These are phyloP conservation scores for Belonocnema kinseyi DNA, from an alignment of 1,140 invertebrate species.

Conservation along the genomic window DNA sequence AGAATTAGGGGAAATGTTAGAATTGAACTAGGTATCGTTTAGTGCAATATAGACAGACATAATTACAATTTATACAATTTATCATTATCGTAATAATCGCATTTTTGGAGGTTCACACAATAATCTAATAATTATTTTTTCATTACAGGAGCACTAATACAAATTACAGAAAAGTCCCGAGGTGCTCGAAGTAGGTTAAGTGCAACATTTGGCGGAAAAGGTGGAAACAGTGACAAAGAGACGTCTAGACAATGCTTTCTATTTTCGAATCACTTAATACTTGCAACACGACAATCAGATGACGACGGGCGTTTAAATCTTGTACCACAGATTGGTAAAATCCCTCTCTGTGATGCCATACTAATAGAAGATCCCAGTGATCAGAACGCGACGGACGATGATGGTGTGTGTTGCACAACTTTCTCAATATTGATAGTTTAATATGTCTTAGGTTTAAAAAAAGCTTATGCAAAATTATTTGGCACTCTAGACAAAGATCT, in stretches of 20 bases:
- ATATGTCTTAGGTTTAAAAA: too few species aligned
- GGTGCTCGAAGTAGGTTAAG: slow-evolving; percentile 77
- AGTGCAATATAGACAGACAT: too few species aligned
- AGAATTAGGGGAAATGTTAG: slow-evolving; percentile 39
- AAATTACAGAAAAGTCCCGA: slow-evolving; percentile 82
- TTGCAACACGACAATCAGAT: slow-evolving; percentile 82
- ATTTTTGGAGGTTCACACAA: not conserved
- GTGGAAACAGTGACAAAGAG: slow-evolving; percentile 78
- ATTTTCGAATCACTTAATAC: slow-evolving; percentile 91
- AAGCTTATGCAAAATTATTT: too few species aligned
- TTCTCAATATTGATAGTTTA: not conserved
- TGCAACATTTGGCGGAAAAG: slow-evolving; percentile 79
- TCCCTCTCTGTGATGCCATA: slow-evolving; percentile 89
- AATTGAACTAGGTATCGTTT: too few species aligned
- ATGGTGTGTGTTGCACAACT: slow-evolving; percentile 71
- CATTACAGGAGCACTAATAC: slow-evolving; percentile 81
- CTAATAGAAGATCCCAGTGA: slow-evolving; percentile 88
- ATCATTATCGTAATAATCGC: too few species aligned
- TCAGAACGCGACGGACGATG: slow-evolving; percentile 78
- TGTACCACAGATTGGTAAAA: slow-evolving; percentile 87
- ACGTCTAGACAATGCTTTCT: slow-evolving; percentile 88
- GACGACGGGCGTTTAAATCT: slow-evolving; percentile 89
- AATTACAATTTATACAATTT: too few species aligned
- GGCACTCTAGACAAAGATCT: slow-evolving; percentile 12
- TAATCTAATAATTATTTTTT: slow-evolving; percentile 39